Evolutionary conservation across 1,140 invertebrate species (phyloP), one percentile per base, ranked within the genome.

Genomic region (Riptortus pedestris): DNA sequence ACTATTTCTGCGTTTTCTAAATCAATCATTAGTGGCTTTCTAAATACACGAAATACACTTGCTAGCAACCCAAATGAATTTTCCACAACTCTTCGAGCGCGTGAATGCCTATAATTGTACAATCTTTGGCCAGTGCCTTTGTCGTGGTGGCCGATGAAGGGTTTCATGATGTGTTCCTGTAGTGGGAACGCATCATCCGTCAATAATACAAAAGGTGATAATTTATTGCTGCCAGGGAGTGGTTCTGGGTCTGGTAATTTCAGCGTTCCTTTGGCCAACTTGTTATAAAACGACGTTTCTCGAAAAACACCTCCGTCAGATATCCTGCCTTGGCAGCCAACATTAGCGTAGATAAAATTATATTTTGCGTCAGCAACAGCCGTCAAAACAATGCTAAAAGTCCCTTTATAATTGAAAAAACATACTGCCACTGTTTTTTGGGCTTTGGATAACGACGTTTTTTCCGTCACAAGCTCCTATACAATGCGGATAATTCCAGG

Each of bases 101-200:
- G 38, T 1, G 51, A 66, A 4, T 67, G 59, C 64, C 72, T 58
- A 47, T 72, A 70, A 67, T 77, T 78, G 60, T 73, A 78, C 22
- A 71, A 70, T 61, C 68, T 26, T 70, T 77, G 48, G 57, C 66
- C 60, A 60, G 60, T 61, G 60, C 67, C 65, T 59, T 58, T 62
- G 43, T 71, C 62, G 38, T 71, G 66, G 38, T 69, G 68, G 33
- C 33, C 33, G 38, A 65, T 64, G 70, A 70, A 79, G 60, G 77
- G 77, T 69, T 77, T 77, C 73, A 79, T 72, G 27, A 79, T 61
- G 65, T 74, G 67, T 62, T 65, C 29, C 51, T 64, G 64, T 38
- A 80, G 47, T 29, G 75, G 69, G 71, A 81, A 82, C 43, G 76
- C 78, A 63, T 78, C 75, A 71, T 81, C 78, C 11, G 72, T 78